Percentiles rank a stretch among this genome's conserved stretches.
Conservation (phyloP, 2,888 invertebrate species). For the Pilophorus perplexus region DNA sequence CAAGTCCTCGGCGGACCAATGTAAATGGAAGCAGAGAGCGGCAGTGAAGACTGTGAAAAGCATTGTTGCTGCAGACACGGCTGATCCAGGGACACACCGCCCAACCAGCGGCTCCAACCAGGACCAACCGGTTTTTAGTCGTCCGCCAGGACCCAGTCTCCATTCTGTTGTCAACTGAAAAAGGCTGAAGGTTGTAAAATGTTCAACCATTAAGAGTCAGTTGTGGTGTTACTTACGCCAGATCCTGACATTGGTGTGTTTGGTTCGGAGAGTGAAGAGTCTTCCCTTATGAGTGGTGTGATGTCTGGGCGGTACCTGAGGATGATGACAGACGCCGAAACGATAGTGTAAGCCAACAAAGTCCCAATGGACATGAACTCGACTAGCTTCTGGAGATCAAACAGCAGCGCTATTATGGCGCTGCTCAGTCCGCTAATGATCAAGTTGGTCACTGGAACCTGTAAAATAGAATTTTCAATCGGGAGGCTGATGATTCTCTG, state of each 20-base stretch:
- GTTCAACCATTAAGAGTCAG: too few species aligned
- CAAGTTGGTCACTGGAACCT: conserved; percentile 74
- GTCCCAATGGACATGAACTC: conserved; percentile 95
- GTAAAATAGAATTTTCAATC: conserved; percentile 50
- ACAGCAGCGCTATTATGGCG: conserved; percentile 76
- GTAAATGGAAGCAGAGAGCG: conserved; percentile 65
- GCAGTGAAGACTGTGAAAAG: conserved; percentile 66
- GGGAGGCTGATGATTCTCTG: background rate
- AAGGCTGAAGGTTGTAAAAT: too few species aligned
- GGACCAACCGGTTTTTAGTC: conserved; percentile 61
- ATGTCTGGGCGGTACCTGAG: conserved; percentile 71
- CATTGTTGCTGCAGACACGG: conserved; percentile 70
- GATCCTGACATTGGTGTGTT: conserved; percentile 62
- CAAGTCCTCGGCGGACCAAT: conserved; percentile 58
- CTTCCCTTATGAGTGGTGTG: conserved; percentile 59
- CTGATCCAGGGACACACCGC: conserved; percentile 72
- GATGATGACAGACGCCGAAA: conserved; percentile 85
- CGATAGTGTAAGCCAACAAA: conserved; percentile 83
- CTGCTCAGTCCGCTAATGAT: conserved; percentile 73
- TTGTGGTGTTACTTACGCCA: conserved; percentile 57
- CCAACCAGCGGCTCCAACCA: conserved; percentile 72
- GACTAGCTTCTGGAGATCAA: conserved; percentile 84
- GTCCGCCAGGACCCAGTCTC: conserved; percentile 59
- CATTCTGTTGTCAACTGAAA: conserved; percentile 45
- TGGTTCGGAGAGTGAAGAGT: conserved; percentile 62